phyloP scores from a whole-genome alignment of 2,888 invertebrate genomes.

The Epicampocera succincta region DNA sequence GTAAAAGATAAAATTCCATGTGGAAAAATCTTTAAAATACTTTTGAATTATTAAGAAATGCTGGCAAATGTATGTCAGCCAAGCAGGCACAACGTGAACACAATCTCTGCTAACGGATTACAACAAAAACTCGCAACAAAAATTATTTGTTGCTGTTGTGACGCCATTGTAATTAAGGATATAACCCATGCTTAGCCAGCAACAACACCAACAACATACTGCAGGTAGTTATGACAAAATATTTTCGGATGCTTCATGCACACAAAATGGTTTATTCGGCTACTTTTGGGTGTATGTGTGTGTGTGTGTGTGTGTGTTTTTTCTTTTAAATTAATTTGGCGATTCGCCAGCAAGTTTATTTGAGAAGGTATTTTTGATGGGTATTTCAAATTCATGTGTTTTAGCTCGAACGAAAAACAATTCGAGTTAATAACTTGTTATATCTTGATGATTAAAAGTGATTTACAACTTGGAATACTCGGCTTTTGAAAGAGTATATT shows the following conservation, averaged over 20 bases:
- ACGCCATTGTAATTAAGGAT: conserved; percentile 61
- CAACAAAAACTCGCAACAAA: conserved; percentile 6
- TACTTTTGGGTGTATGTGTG: conserved; percentile 4
- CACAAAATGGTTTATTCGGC: neutral
- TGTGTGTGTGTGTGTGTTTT: neutral
- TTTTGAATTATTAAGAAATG: conserved; percentile 44
- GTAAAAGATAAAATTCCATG: conserved; percentile 10
- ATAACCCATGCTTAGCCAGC: conserved; percentile 39
- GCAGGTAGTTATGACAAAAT: conserved; percentile 58
- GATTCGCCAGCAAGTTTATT: conserved; percentile 45
- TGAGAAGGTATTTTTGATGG: conserved; percentile 2
- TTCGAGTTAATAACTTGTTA: too few species aligned
- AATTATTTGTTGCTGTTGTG: conserved; percentile 17
- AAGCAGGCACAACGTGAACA: conserved; percentile 28
- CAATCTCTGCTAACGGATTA: conserved; percentile 39
- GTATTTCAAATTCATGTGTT: conserved; percentile 16
- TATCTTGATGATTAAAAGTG: too few species aligned
- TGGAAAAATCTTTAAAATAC: conserved; percentile 32
- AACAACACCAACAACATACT: conserved; percentile 29
- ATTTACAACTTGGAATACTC: too few species aligned
- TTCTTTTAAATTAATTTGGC: conserved; percentile 26
- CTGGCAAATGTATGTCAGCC: conserved; percentile 52
- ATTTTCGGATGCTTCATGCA: conserved; percentile 1
- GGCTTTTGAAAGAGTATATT: too few species aligned
- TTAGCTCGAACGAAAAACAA: too few species aligned